Evolutionary conservation across 2,113 vertebrate genomes (phyloP), one percentile per base, ranked within the genome.

Genomic region (Crotalus tigris): DNA sequence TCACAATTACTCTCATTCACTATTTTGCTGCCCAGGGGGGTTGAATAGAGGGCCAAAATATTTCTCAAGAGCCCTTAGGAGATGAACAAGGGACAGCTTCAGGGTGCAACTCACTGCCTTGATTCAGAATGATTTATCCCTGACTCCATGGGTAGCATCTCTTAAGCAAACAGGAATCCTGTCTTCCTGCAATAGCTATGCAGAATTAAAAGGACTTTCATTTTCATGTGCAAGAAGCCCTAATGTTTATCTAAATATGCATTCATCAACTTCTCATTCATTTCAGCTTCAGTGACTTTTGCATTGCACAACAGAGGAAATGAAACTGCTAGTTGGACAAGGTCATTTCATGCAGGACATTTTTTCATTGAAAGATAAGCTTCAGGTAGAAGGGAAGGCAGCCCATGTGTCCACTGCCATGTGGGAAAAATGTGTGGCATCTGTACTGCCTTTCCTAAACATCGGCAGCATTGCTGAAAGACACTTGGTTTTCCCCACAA

Each of bases 1-100:
- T 92, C 92, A 92, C 3, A 17, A 95, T 97, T 97, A 96, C 96
- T 95, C 87, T 86, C 94, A 95, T 96, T 96, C 95, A 93, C 94
- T 95, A 51, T 92, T 92, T 89, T 88, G 91, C 81, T 90, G 94
- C 95, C 94, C 86, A 95, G 57, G 96, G 93, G 93, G 95, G 95
- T 96, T 87, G n/a, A 94, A 92, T 96, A 10, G 13, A 85, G 94
- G 8, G 4, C 91, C 91, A 29, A 95, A 93, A 85, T 89, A 6
- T 88, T 15, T 17, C 59, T 92, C 17, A 21, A 46, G 33, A 59
- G 51, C 91, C 33, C 9, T 2, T 15, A 85, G 55, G 94, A 92
- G 94, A 91, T 89, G 54, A 89, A 46, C 89, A 64, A 90, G n/a
- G 44, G 69, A 54, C 1, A 85, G 4, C 55, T 81, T 94, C 46